Conservation (phyloP, 23 tunicate genomes). For the Pegea sp. region DNA sequence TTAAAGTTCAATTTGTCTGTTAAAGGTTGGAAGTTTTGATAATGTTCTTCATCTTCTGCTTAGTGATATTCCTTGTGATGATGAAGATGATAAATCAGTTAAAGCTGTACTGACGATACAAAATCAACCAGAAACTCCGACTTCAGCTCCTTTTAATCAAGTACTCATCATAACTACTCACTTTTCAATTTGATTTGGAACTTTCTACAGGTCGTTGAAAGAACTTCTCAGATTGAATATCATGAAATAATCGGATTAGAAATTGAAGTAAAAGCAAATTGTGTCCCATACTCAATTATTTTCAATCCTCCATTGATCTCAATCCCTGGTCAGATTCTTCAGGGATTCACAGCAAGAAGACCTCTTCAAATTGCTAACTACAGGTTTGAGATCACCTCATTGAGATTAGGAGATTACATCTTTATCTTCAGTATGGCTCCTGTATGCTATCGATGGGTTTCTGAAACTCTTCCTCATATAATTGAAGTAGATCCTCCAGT, state of each 20-base stretch:
- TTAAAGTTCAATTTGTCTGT: constrained; percentile 1
- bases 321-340: constrained; percentile 41
- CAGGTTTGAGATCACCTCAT: constrained; percentile 21
- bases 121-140: no score
- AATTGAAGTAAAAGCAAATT: constrained; percentile 36
- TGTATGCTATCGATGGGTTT: constrained; percentile 37
- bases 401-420: no score
- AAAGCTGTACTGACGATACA: no score
- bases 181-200: neutral
- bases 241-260: constrained; percentile 63
- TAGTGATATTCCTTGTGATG: constrained; percentile 60
- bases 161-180: no score
- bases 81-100: no score
- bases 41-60: constrained; percentile 56
- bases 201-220: no score
- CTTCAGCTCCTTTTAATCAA: no score
- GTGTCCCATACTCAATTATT: constrained; percentile 47
- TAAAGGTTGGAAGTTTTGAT: constrained; percentile 41
- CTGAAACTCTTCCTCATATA: constrained; percentile 34
- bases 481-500: constrained; percentile 75
- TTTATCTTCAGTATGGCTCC: constrained; percentile 91
- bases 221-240: constrained; percentile 1
- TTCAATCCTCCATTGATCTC: constrained; percentile 58
- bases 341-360: constrained; percentile 62
- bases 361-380: constrained; percentile 61